A percentile compares a stretch with the other conserved stretches of the same genome.
Evolutionary conservation across 2,888 invertebrate genomes (phyloP).

Genomic region (Fabriciana adippe): DNA sequence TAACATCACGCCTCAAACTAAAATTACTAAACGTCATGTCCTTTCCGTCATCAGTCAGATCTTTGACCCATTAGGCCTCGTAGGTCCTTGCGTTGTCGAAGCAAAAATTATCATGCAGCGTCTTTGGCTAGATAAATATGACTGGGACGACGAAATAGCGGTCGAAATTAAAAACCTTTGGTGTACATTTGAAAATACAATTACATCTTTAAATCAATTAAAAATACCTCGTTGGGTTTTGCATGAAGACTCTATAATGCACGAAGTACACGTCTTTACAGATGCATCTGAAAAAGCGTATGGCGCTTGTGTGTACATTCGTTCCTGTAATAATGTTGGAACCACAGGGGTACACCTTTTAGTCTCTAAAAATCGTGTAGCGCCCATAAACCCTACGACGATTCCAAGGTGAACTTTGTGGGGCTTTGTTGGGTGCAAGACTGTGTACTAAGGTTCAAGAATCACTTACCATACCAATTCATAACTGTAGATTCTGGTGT

Average conservation of each 20-base stretch:
- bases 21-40: background rate
- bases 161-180: conserved; percentile 1
- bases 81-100: conserved; percentile 13
- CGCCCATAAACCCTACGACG: background rate
- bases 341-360: conserved; percentile 1
- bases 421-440: background rate
- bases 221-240: background rate
- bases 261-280: background rate
- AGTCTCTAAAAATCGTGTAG: conserved; percentile 2
- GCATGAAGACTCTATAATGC: background rate
- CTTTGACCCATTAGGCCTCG: conserved; percentile 12
- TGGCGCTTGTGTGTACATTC: background rate
- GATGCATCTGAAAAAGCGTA: background rate
- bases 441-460: background rate
- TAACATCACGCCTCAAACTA: background rate
- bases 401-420: conserved; percentile 4
- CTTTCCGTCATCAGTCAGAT: background rate
- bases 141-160: no score
- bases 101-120: conserved; percentile 16
- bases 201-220: background rate
- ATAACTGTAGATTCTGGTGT: background rate
- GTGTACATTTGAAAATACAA: background rate
- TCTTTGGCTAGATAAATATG: background rate
- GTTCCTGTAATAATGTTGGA: background rate
- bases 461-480: conserved; percentile 1